Base-by-base conservation (phyloP, 2,888 invertebrate genomes). In the Perizoma flavofasciatum region DNA sequence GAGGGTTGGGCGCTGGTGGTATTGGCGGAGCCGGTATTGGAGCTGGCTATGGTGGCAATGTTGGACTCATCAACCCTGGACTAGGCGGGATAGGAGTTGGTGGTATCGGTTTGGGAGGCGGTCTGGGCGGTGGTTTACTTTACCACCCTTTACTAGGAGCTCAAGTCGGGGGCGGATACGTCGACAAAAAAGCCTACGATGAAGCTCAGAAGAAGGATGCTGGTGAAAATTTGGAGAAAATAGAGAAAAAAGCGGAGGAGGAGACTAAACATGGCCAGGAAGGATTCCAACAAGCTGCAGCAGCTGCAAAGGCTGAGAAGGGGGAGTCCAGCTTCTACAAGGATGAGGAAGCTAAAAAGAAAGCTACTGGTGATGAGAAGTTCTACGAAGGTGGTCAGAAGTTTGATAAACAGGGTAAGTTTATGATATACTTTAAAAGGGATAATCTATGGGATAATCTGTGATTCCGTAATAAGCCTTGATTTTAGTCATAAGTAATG, bases 351-450 rank as follows among this genome's bases (percentile, higher is more conserved):
- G 94, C 93, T 0, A 93, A 92, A 65, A 94, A 94, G 64, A 94
- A 94, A 78, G 89, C 92, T 7, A 86, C 88, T 4, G 94, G 93
- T 59, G 94, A 94, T 70, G 94, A 93, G 62, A 94, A 94, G 68
- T 86, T 81, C 61, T 94, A 94, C 68, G 89, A 93, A 74, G 94
- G 94, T 41, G 93, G 87, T 41, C 92, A 94, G 69, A 93, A 93
- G 61, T 82, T 92, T 59, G 92, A 93, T 69, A 93, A 94, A 74
- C 88, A 93, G 68, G 94, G 94, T 94, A 83, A 65, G 62, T 61
- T 66, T 44, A 22, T 22, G 22, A 22, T 22, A 22, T 22, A 22
- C 22, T 22, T 22, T 22, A 22, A 22, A 22, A 22, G 22, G 22
- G 22, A 22, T 2, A 22, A 2, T 22, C 22, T 3, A 22, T 22